These are phyloP conservation scores for Mesitornis unicolor DNA, from an alignment of 2,113 vertebrate genomes.

Conservation along the genomic window DNA sequence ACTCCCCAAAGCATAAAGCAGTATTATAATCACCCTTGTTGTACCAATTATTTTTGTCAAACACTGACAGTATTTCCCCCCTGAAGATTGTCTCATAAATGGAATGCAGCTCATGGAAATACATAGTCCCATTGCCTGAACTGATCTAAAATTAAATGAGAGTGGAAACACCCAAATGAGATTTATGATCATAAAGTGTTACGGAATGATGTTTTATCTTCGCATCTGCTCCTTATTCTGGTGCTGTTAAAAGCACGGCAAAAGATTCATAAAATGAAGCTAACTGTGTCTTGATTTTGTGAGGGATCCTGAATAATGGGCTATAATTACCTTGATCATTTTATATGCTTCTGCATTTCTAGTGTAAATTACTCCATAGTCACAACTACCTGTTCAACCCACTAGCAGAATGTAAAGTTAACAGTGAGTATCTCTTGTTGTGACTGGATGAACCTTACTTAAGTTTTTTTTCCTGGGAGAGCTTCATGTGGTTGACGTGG, in stretches of 20 bases:
- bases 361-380: not conserved
- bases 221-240: not conserved
- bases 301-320: not conserved
- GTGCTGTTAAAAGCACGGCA: conserved; percentile 16
- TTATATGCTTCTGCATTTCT: not conserved
- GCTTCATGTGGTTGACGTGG: not conserved
- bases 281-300: conserved; percentile 1
- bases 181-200: conserved; percentile 35
- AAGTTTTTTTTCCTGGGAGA: not conserved
- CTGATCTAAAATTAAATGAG: conserved; percentile 36
- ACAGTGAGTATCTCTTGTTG: not conserved
- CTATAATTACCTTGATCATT: not conserved
- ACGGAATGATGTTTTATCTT: conserved; percentile 35
- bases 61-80: not conserved
- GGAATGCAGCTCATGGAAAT: not conserved
- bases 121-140: not conserved
- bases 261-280: conserved; percentile 19
- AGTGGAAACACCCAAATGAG: not conserved
- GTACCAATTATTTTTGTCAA: not conserved
- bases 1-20: not conserved
- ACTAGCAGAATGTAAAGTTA: not conserved
- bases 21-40: not conserved
- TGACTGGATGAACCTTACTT: not conserved
- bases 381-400: not conserved
- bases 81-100: not conserved